A percentile compares a stretch with the other conserved stretches of the same genome.
Conservation (phyloP, 2,113 vertebrate species). For the Tricholaema leucomelas region DNA sequence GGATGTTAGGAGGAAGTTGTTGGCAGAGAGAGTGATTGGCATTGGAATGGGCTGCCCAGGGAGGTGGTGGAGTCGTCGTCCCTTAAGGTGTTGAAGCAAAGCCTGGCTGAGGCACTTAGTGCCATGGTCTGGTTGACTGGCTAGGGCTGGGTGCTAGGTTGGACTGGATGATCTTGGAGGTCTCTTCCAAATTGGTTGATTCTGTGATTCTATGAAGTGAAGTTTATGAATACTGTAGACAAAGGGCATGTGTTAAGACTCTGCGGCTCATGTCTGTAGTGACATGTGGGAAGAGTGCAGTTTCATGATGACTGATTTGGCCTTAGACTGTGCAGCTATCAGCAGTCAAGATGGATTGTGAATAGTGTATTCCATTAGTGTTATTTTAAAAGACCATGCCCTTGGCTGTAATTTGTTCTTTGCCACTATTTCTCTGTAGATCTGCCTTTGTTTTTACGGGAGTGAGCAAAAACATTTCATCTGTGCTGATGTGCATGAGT, state of each 20-base stretch:
- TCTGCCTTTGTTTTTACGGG: neutral
- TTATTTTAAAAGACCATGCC: neutral
- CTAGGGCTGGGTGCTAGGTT: too few species aligned
- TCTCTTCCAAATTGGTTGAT: too few species aligned
- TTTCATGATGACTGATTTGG: neutral
- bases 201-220: too few species aligned
- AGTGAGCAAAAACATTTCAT: neutral
- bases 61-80: too few species aligned
- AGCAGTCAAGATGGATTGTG: neutral
- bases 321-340: neutral
- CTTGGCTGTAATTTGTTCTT: neutral
- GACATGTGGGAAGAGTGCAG: constrained; percentile 12
- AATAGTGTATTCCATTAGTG: neutral
- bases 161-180: too few species aligned
- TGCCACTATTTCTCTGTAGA: neutral
- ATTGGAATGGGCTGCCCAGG: too few species aligned
- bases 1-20: too few species aligned
- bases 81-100: too few species aligned
- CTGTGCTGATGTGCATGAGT: neutral
- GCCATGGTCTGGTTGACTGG: too few species aligned
- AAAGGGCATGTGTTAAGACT: neutral
- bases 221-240: neutral
- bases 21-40: too few species aligned
- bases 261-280: neutral
- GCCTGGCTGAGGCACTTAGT: too few species aligned